These are phyloP conservation scores for Nomia melanderi DNA, from an alignment of 1,140 invertebrate genomes.

Conservation along the genomic window DNA sequence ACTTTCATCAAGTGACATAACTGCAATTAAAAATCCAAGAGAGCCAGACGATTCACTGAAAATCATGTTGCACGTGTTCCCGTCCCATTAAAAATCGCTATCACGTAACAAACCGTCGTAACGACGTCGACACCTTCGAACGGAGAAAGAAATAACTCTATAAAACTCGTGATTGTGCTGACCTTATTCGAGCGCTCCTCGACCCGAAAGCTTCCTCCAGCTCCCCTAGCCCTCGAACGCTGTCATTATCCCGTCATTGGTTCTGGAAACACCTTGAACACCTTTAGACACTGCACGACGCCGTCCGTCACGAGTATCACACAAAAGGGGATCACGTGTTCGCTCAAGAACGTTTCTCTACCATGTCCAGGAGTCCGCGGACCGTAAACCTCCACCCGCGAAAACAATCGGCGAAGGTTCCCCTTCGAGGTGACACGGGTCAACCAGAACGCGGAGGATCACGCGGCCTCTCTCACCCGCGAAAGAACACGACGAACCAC, in stretches of 20 bases:
- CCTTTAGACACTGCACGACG: constrained; percentile 58
- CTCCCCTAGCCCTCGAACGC: constrained; percentile 24
- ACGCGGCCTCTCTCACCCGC: background rate
- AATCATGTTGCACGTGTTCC: too few relatives aligned
- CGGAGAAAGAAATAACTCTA: background rate
- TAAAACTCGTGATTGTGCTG: background rate
- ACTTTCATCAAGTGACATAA: too few relatives aligned
- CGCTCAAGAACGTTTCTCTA: constrained; percentile 18
- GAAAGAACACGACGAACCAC: background rate
- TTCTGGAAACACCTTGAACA: constrained; percentile 51
- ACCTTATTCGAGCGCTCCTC: constrained; percentile 48
- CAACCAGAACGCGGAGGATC: background rate
- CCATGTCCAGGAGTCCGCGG: constrained; percentile 26
- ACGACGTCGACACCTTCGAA: background rate
- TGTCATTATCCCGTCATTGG: constrained; percentile 49
- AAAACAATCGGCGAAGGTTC: background rate
- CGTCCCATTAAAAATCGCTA: too few relatives aligned
- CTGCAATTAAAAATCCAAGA: too few relatives aligned
- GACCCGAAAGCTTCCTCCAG: constrained; percentile 35
- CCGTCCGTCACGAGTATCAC: constrained; percentile 41
- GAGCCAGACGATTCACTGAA: too few relatives aligned
- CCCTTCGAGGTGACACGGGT: too few relatives aligned
- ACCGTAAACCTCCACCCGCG: background rate
- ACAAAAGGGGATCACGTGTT: constrained; percentile 53
- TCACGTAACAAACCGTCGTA: too few relatives aligned